Conservation (phyloP, 2,113 vertebrate genomes). For the Halichoeres trimaculatus region DNA sequence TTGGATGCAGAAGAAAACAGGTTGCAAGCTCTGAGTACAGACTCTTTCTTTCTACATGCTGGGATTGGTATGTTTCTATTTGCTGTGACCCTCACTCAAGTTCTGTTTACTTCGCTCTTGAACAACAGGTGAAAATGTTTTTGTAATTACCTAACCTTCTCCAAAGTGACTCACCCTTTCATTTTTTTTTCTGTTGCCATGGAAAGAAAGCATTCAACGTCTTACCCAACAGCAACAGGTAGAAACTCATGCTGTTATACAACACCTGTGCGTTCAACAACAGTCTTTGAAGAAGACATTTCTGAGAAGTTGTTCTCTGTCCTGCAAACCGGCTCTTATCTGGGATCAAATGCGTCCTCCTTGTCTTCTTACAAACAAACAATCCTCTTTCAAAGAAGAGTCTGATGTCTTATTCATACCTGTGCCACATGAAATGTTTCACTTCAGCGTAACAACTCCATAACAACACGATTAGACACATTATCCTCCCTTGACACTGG, state of each 20-base stretch:
- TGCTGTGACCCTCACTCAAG: background rate
- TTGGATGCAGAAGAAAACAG: background rate
- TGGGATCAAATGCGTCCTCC: background rate
- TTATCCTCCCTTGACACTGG: background rate
- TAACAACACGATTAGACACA: too few species aligned
- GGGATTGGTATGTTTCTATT: background rate
- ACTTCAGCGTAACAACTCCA: background rate
- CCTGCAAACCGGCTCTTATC: background rate
- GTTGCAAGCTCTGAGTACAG: too few species aligned
- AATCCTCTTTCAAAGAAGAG: background rate
- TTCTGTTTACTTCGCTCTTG: background rate
- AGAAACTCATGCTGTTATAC: background rate
- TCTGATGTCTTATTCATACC: background rate
- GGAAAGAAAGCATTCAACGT: background rate
- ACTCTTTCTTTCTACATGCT: background rate
- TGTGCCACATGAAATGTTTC: background rate
- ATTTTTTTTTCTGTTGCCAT: background rate
- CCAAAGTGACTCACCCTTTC: background rate
- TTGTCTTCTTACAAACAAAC: background rate
- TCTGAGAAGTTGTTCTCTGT: background rate
- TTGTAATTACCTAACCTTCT: background rate
- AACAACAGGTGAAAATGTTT: background rate
- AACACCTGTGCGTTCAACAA: background rate
- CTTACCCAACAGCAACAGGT: background rate
- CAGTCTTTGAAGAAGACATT: background rate